Percentiles rank a stretch among this genome's conserved stretches.
These are phyloP conservation scores for Microcebus lehilahytsara DNA, from an alignment of 2,113 vertebrate genomes.

Conservation along the genomic window DNA sequence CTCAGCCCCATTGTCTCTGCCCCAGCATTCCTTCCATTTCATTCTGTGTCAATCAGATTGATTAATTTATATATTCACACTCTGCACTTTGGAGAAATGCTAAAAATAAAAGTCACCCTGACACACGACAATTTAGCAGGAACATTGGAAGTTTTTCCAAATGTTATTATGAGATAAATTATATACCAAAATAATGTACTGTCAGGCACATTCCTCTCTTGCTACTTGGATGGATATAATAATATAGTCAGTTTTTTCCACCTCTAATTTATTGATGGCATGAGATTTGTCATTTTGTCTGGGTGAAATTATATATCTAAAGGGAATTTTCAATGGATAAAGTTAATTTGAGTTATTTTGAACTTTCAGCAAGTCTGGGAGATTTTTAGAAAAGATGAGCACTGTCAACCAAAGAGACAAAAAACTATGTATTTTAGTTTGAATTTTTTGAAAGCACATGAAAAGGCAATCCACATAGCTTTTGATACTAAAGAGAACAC, in stretches of 20 bases:
- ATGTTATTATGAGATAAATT: constrained; percentile 21
- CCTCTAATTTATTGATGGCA: constrained; percentile 22
- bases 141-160: background rate
- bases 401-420: constrained; percentile 44
- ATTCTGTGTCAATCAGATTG: background rate
- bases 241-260: background rate
- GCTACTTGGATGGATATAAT: background rate
- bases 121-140: constrained; percentile 35
- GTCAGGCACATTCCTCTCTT: background rate
- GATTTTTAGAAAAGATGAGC: constrained; percentile 40
- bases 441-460: constrained; percentile 21
- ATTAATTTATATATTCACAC: constrained; percentile 13
- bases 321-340: constrained; percentile 21
- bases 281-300: constrained; percentile 44
- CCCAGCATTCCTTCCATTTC: background rate
- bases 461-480: constrained; percentile 26
- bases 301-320: constrained; percentile 22
- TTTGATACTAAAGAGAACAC: background rate
- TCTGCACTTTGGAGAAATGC: constrained; percentile 26
- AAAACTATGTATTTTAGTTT: constrained; percentile 22
- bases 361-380: constrained; percentile 35
- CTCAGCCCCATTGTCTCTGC: background rate
- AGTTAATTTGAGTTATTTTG: constrained; percentile 56
- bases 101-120: constrained; percentile 41
- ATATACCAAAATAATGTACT: constrained; percentile 33